Percentiles rank a stretch among this genome's conserved stretches.
phyloP scores from a whole-genome alignment of 2,888 invertebrate genomes.

The Calliopum simillimum region DNA sequence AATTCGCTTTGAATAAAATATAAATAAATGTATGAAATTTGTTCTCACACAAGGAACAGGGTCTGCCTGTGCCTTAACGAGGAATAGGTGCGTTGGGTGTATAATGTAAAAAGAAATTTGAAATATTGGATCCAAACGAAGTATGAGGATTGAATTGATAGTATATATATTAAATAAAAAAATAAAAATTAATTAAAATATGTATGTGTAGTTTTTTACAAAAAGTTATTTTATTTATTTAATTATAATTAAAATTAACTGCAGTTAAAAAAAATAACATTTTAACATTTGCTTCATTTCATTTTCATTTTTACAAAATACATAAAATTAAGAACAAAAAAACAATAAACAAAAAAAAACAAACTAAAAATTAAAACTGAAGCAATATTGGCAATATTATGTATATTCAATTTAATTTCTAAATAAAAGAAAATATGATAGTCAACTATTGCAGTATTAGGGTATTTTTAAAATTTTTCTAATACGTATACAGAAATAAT shows the following conservation, averaged over 20 bases:
- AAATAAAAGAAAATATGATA: background rate
- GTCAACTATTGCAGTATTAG: conserved; percentile 9
- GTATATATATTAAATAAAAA: background rate
- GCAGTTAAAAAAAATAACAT: conserved; percentile 50
- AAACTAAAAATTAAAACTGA: conserved; percentile 23
- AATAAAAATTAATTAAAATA: background rate
- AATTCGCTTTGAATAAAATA: too few relatives aligned
- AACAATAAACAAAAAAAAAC: conserved; percentile 33
- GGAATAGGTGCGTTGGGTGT: too few relatives aligned
- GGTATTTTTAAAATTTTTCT: background rate
- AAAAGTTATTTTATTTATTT: conserved; percentile 52
- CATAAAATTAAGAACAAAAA: conserved; percentile 31
- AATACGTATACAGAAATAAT: background rate
- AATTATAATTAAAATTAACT: conserved; percentile 57
- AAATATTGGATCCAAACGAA: background rate
- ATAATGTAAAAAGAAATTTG: too few relatives aligned
- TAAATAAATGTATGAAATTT: too few relatives aligned
- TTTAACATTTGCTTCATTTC: conserved; percentile 49
- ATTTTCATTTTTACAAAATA: conserved; percentile 38
- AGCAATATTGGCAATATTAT: conserved; percentile 18
- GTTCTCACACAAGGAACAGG: too few relatives aligned
- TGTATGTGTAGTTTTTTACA: conserved; percentile 38
- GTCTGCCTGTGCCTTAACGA: too few relatives aligned
- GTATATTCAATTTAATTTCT: conserved; percentile 15
- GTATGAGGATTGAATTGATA: background rate